Evolutionary conservation across 2,113 vertebrate species (phyloP).

Genomic region (Paralichthys olivaceus): DNA sequence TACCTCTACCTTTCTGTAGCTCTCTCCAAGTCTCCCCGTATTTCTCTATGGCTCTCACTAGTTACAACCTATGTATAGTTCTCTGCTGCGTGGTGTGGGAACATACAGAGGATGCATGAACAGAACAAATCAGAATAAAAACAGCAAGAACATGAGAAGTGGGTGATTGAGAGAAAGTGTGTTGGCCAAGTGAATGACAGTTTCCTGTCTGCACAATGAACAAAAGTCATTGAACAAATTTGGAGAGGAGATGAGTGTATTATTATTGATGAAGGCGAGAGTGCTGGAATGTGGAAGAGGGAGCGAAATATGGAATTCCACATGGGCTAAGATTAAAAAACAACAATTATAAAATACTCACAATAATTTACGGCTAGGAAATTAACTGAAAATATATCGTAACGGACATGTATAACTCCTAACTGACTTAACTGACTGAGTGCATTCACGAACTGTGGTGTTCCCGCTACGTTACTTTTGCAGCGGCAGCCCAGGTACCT

Average conservation of each 20-base stretch:
- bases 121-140: constrained; percentile 9
- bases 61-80: constrained; percentile 51
- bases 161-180: constrained; percentile 13
- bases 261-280: constrained; percentile 40
- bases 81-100: constrained; percentile 20
- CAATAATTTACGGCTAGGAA: neutral
- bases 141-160: constrained; percentile 14
- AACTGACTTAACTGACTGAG: too few species aligned
- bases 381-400: neutral
- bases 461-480: too few species aligned
- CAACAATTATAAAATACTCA: constrained; percentile 3
- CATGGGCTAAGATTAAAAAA: neutral
- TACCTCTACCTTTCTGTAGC: constrained; percentile 67
- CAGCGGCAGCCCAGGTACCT: too few species aligned
- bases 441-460: too few species aligned
- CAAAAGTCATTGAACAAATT: constrained; percentile 2
- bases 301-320: constrained; percentile 10
- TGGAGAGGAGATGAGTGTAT: constrained; percentile 35
- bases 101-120: constrained; percentile 8
- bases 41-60: constrained; percentile 31
- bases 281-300: constrained; percentile 25
- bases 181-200: constrained; percentile 13
- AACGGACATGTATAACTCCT: too few species aligned
- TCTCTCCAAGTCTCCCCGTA: constrained; percentile 44
- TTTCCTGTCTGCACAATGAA: constrained; percentile 42